Evolutionary conservation across 2,797 vertebrate genomes (phyloP).

Genomic region (Gila robusta): DNA sequence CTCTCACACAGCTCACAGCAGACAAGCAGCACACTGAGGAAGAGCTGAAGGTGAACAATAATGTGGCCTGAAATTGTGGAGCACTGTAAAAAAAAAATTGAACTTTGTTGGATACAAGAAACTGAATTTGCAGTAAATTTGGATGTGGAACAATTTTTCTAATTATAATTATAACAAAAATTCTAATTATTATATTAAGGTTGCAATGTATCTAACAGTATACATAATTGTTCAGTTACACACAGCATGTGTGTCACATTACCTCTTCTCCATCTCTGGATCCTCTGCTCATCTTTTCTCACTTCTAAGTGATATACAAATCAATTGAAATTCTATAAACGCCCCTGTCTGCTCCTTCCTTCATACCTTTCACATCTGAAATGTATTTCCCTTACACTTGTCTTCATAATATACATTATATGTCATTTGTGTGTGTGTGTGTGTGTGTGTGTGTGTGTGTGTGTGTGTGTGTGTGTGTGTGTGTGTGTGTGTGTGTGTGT

Average conservation of each 20-base stretch:
- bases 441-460: constrained; percentile 18
- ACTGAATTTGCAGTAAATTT: background rate
- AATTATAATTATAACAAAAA: no score
- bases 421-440: background rate
- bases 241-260: constrained; percentile 7
- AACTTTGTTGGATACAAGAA: background rate
- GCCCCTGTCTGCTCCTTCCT: background rate
- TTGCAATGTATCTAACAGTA: background rate
- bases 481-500: background rate
- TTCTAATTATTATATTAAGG: background rate
- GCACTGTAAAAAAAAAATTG: background rate
- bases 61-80: background rate
- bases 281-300: background rate
- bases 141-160: background rate
- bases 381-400: background rate
- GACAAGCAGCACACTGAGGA: constrained; percentile 94
- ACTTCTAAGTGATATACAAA: constrained; percentile 32
- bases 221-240: constrained; percentile 40
- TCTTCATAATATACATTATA: background rate
- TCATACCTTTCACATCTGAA: constrained; percentile 12
- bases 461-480: constrained; percentile 28
- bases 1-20: constrained; percentile 87
- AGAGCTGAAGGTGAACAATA: constrained; percentile 88
- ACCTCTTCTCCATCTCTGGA: constrained; percentile 12
- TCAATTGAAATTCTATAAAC: constrained; percentile 28